Evolutionary conservation across 2,113 vertebrate species (phyloP).

Genomic region (Gavialis gangeticus): DNA sequence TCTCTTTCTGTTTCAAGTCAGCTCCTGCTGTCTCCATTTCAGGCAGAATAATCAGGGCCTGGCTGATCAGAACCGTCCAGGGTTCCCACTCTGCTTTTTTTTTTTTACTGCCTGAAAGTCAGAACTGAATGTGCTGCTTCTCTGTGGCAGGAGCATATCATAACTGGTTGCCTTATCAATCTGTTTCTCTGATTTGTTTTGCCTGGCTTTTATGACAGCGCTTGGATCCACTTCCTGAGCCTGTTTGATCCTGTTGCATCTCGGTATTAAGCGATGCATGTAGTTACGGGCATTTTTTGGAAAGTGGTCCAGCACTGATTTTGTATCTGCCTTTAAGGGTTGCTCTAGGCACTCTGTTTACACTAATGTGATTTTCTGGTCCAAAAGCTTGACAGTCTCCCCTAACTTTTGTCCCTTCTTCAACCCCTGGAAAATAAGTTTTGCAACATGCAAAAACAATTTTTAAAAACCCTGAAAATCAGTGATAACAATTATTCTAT

Average conservation of each 20-base stretch:
- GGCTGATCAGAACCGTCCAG: not conserved
- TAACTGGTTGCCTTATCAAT: not conserved
- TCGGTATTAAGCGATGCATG: not conserved
- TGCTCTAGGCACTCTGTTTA: not conserved
- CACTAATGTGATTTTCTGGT: slow-evolving; percentile 51
- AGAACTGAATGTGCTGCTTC: not conserved
- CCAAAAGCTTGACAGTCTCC: not conserved
- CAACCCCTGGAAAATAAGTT: not conserved
- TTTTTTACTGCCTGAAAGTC: accelerated
- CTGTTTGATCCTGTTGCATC: not conserved
- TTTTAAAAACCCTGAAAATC: slow-evolving; percentile 55
- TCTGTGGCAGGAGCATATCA: not conserved
- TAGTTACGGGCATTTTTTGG: not conserved
- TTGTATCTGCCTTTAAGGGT: not conserved
- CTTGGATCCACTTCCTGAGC: not conserved
- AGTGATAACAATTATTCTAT: slow-evolving; percentile 67
- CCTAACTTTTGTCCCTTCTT: not conserved
- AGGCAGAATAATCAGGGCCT: not conserved
- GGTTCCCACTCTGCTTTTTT: not conserved
- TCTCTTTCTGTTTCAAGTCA: accelerated
- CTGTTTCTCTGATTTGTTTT: not conserved
- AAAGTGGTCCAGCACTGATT: not conserved
- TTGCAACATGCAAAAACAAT: slow-evolving; percentile 43
- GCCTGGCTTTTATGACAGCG: not conserved
- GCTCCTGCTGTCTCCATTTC: not conserved